A percentile compares a stretch with the other conserved stretches of the same genome.
These are phyloP conservation scores for Araneus ventricosus DNA, from an alignment of 1,140 invertebrate species.

Conservation along the genomic window DNA sequence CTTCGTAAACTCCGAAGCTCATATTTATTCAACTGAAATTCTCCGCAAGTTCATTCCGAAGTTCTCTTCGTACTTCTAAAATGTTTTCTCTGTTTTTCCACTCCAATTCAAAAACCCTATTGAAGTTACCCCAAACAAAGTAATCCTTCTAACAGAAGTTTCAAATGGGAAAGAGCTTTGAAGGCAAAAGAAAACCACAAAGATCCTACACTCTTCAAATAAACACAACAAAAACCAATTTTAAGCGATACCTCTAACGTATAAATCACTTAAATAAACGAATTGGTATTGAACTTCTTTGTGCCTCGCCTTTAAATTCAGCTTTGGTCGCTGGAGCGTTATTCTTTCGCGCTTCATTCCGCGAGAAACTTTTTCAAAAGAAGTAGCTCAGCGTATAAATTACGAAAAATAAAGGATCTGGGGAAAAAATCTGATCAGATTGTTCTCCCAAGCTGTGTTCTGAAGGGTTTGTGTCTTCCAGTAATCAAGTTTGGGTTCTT, in stretches of 20 bases:
- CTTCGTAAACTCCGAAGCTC: not conserved
- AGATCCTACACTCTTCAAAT: not conserved
- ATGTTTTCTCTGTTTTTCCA: slow-evolving; percentile 17
- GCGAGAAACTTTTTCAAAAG: slow-evolving; percentile 14
- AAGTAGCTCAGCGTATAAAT: not conserved
- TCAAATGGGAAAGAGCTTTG: not conserved
- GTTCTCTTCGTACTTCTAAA: not conserved
- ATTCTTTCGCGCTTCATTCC: slow-evolving; percentile 14
- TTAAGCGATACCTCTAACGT: slow-evolving; percentile 49
- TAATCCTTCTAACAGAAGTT: slow-evolving; percentile 25
- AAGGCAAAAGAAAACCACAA: slow-evolving; percentile 7
- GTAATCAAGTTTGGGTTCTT: not conserved
- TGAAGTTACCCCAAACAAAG: slow-evolving; percentile 25
- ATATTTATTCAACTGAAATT: slow-evolving; percentile 6
- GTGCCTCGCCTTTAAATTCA: slow-evolving; percentile 35
- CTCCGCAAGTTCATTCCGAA: not conserved
- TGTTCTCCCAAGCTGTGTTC: not conserved
- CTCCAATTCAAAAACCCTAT: not conserved
- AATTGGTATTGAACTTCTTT: slow-evolving; percentile 57
- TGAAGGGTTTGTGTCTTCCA: not conserved
- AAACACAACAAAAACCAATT: slow-evolving; percentile 27
- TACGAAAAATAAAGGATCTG: not conserved
- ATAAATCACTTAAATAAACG: slow-evolving; percentile 57
- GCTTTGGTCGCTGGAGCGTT: slow-evolving; percentile 10
- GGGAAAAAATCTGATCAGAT: not conserved